These are phyloP conservation scores for Euthynnus affinis DNA, from an alignment of 2,797 vertebrate species.

Conservation along the genomic window DNA sequence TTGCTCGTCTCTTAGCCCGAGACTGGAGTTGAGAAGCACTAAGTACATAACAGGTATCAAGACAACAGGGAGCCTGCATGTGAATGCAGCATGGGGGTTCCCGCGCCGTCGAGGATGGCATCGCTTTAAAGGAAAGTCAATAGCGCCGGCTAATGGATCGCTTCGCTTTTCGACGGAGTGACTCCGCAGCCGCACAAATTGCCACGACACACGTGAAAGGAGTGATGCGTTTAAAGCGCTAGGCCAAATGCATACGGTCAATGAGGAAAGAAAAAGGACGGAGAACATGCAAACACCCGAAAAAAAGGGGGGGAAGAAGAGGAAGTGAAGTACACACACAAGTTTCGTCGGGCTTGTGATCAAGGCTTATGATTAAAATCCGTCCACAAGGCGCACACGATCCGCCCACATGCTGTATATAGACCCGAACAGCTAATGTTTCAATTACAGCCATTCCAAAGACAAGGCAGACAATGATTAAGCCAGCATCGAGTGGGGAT, in stretches of 20 bases:
- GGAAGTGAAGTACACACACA: conserved; percentile 37
- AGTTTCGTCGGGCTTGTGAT: conserved; percentile 59
- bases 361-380: conserved; percentile 76
- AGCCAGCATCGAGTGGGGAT: conserved; percentile 76
- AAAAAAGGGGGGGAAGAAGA: too few species aligned
- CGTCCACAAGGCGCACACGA: conserved; percentile 53
- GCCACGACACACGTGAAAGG: background rate
- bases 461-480: conserved; percentile 81
- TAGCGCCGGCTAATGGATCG: conserved; percentile 49
- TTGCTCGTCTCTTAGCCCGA: conserved; percentile 48
- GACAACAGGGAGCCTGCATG: conserved; percentile 18
- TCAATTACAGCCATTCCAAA: conserved; percentile 81
- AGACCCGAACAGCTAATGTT: conserved; percentile 79
- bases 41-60: conserved; percentile 49
- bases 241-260: too few species aligned
- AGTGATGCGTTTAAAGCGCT: background rate
- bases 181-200: conserved; percentile 7
- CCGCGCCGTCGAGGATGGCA: conserved; percentile 15
- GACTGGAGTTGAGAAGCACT: conserved; percentile 43
- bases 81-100: conserved; percentile 12
- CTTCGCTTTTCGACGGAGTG: conserved; percentile 16
- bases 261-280: background rate
- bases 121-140: conserved; percentile 46
- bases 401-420: conserved; percentile 75
- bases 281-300: background rate